Conservation (phyloP, 2,888 invertebrate species). For the Ectemnius lituratus region DNA sequence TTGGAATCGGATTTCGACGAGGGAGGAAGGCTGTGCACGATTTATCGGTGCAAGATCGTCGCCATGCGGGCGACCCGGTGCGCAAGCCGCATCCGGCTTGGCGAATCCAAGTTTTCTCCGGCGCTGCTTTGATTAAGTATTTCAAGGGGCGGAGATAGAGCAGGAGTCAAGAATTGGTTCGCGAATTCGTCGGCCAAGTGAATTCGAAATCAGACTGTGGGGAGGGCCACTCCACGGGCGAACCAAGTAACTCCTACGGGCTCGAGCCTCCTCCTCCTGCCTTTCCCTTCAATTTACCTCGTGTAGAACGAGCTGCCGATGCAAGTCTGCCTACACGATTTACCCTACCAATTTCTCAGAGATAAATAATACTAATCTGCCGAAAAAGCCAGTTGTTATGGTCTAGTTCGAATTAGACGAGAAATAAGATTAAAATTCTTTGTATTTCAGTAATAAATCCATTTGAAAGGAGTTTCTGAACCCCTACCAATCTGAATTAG, state of each 20-base stretch:
- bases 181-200: conserved; percentile 40
- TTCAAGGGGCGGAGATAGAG: conserved; percentile 24
- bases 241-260: conserved; percentile 32
- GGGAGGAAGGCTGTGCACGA: background rate
- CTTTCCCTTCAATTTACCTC: conserved; percentile 37
- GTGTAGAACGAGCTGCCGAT: conserved; percentile 25
- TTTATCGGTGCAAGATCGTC: conserved; percentile 36
- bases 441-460: no score
- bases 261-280: conserved; percentile 3
- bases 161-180: conserved; percentile 52
- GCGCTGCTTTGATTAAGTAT: conserved; percentile 54
- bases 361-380: no score
- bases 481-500: no score
- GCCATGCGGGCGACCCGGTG: background rate
- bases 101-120: conserved; percentile 13
- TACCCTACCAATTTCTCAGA: no score
- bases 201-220: conserved; percentile 41
- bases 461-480: no score
- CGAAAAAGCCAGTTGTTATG: no score
- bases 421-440: no score
- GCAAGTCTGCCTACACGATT: no score
- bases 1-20: conserved; percentile 12
- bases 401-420: no score
- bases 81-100: conserved; percentile 9
- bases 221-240: conserved; percentile 22